These are phyloP conservation scores for Pangasius sanitwongsei DNA, from an alignment of 2,797 vertebrate genomes.

Conservation along the genomic window DNA sequence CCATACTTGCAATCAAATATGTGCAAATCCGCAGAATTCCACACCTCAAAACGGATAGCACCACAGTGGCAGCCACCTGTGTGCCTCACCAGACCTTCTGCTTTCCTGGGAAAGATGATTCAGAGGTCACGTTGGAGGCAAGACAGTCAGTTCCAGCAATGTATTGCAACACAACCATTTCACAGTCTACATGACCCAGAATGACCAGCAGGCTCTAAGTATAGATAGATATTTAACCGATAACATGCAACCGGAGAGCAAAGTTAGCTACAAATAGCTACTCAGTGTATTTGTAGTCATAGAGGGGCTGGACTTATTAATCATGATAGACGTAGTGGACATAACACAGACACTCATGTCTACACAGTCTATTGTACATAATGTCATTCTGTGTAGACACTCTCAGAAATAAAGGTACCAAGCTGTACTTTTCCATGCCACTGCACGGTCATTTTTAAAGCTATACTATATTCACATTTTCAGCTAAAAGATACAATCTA, in stretches of 20 bases:
- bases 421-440: neutral
- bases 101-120: constrained; percentile 68
- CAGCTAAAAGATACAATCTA: neutral
- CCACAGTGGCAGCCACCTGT: constrained; percentile 93
- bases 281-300: neutral
- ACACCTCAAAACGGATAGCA: constrained; percentile 88
- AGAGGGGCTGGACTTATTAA: neutral
- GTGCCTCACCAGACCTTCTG: constrained; percentile 85
- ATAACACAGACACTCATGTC: neutral
- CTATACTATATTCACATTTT: neutral
- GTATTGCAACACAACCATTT: neutral
- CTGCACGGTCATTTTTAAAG: neutral
- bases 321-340: neutral
- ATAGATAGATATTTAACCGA: neutral
- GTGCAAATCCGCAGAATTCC: constrained; percentile 83
- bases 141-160: neutral
- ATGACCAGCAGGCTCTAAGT: no score
- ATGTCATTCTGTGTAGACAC: neutral
- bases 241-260: neutral
- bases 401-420: neutral
- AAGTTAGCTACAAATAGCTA: neutral
- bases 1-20: constrained; percentile 95
- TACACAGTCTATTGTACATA: neutral
- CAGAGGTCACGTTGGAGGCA: neutral
- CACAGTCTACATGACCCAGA: neutral